Base-by-base conservation (phyloP, 2,888 invertebrate genomes). In the Acrobasis consociella region DNA sequence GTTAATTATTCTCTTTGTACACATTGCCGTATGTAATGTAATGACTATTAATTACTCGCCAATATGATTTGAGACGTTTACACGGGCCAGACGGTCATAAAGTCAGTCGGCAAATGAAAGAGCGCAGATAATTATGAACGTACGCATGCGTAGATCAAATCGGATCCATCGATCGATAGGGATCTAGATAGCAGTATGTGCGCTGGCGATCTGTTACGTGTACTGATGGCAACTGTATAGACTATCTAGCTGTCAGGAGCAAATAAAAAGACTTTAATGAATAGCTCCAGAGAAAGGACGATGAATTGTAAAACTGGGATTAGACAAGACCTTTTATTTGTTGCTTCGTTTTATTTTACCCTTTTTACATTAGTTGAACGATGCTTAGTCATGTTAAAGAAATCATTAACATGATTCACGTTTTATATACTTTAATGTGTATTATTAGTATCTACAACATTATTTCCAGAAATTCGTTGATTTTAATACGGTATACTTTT, bases 121-220 rank as follows among this genome's bases (percentile, higher is more conserved):
- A 84, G 84, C 81, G 72, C 75, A 83, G 86, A 86, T 90, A 91
- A 90, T 91, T 91, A 91, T 89, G 89, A 85, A 78, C 82, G 82
- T 83, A 86, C 86, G 86, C 85, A 87, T 89, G 85, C 89, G 90
- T 90, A 90, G 89, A 91, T 91, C 91, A 90, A 89, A 91, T 89
- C 89, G 79, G 83, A 81, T 82, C 84, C 84, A 83, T 84, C 86
- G 87, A 85, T 89, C 89, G 91, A 90, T 88, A 86, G 81, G 83
- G 83, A 87, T 88, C 87, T 86, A 87, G 86, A 87, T 85, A 56
- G 55, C 53, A 53, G 39, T 56, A 82, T 82, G 82, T 80, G 80
- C 75, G 72, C 77, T 75, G 77, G 78, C 81, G 80, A 78, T 83
- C 78, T 77, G 79, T 82, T 85, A 81, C 82, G 80, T 81, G 74